Percentiles rank a stretch among this genome's conserved stretches.
phyloP scores from a whole-genome alignment of 2,797 vertebrate genomes.

The Florisuga fusca region DNA sequence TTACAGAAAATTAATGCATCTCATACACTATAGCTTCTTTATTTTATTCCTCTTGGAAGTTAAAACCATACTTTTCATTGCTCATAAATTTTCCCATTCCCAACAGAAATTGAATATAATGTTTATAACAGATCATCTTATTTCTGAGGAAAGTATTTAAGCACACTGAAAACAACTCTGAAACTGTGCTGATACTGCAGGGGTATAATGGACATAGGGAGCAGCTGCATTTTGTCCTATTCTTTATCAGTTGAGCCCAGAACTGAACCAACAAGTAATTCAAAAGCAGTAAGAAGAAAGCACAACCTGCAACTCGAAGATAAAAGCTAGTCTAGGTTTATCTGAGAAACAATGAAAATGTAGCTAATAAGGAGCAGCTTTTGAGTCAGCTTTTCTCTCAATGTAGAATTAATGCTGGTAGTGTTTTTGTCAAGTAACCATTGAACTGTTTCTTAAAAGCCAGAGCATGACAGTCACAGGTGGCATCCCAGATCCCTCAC shows the following conservation, averaged over 20 bases:
- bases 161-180: neutral
- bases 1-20: neutral
- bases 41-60: neutral
- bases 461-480: accelerated
- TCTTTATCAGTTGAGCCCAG: constrained; percentile 52
- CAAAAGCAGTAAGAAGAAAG: neutral
- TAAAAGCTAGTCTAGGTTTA: constrained; percentile 41
- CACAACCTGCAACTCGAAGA: constrained; percentile 43
- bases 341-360: constrained; percentile 33
- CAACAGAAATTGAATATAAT: neutral
- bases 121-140: neutral
- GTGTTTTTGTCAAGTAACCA: neutral
- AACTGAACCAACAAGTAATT: constrained; percentile 8
- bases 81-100: neutral
- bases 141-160: neutral
- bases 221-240: neutral
- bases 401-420: accelerated
- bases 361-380: neutral
- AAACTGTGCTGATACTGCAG: neutral
- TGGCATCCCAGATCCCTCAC: neutral
- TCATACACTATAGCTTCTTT: neutral
- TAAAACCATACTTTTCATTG: neutral
- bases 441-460: neutral
- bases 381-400: constrained; percentile 6
- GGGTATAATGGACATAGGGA: neutral